Conservation (phyloP, 1,140 invertebrate genomes). For the Neelides sp. region DNA sequence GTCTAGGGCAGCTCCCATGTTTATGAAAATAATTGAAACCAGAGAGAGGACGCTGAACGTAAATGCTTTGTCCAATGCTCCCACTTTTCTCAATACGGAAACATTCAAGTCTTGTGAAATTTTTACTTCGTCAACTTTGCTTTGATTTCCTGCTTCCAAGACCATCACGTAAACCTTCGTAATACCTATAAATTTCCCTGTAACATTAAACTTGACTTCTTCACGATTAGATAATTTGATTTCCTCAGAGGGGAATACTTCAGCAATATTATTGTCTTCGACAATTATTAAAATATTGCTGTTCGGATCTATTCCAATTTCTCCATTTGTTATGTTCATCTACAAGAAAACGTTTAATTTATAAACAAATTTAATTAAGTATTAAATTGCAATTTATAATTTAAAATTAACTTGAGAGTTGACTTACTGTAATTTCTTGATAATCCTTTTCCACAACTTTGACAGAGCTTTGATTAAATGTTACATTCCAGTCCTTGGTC, state of each 20-base stretch:
- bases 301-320: too few relatives aligned
- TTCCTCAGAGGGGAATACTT: conserved; percentile 9
- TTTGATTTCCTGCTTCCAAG: conserved; percentile 21
- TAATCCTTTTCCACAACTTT: conserved; percentile 23
- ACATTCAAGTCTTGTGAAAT: conserved; percentile 34
- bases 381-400: too few relatives aligned
- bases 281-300: conserved; percentile 18
- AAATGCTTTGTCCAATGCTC: conserved; percentile 61
- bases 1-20: conserved; percentile 84
- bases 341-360: too few relatives aligned
- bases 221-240: not conserved
- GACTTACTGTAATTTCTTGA: conserved; percentile 6
- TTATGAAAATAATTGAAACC: conserved; percentile 75
- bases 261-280: conserved; percentile 27
- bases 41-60: conserved; percentile 60
- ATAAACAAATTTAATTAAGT: too few relatives aligned
- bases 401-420: too few relatives aligned
- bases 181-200: conserved; percentile 51
- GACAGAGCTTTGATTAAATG: conserved; percentile 32
- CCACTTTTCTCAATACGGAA: conserved; percentile 47
- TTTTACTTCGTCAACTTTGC: not conserved
- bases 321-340: too few relatives aligned
- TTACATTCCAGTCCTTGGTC: conserved; percentile 30
- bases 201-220: conserved; percentile 39
- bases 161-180: conserved; percentile 34